Evolutionary conservation across 2,797 vertebrate genomes (phyloP), one percentile per base, ranked within the genome.

Genomic region (Tragelaphus eurycerus): DNA sequence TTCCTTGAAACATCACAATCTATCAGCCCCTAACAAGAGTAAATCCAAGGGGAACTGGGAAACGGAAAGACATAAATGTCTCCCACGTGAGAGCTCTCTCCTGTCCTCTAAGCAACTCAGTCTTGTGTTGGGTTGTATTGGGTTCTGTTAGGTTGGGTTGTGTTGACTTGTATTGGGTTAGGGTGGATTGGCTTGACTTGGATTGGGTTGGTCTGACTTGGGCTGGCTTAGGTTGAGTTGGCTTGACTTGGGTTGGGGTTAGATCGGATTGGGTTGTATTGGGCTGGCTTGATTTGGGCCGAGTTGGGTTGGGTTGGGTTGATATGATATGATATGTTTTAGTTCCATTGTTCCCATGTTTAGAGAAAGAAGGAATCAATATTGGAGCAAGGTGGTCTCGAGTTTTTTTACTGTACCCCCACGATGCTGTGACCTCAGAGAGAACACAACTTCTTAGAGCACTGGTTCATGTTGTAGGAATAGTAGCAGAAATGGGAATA

Each of bases 281-380:
- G 46, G 9, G 50, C 50, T 15, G 13, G 19, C 8, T 13, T 60
- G 21, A 11, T 4, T 76, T 79, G 76, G 29, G 31, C 21, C 38
- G 67, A 12, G 4, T 38, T 31, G 2, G 7, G 31, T 48, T 6
- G 0, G 76, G 67, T 91, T 96, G 79, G 60, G 81, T 21, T 46
- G 17, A n/a, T 79, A 12, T 43, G 48, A 3, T 34, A 34, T 34
- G 34, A 34, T 34, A 34, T 34, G 8, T 86, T 88, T 86, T 13
- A 50, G 8, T 59, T 74, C 21, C 59, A 78, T 89, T 16, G 4
- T 19, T 81, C 19, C 54, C 3, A 0, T 54, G 46, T 88, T 95
- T 57, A 31, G 7, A 95, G 85, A 97, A 85, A 97, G 91, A 97
- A 97, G 98, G 97, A 79, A 90, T 2, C 46, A 96, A 92, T 83